phyloP scores from a whole-genome alignment of 2,113 vertebrate genomes.

The Ornithorhynchus anatinus region DNA sequence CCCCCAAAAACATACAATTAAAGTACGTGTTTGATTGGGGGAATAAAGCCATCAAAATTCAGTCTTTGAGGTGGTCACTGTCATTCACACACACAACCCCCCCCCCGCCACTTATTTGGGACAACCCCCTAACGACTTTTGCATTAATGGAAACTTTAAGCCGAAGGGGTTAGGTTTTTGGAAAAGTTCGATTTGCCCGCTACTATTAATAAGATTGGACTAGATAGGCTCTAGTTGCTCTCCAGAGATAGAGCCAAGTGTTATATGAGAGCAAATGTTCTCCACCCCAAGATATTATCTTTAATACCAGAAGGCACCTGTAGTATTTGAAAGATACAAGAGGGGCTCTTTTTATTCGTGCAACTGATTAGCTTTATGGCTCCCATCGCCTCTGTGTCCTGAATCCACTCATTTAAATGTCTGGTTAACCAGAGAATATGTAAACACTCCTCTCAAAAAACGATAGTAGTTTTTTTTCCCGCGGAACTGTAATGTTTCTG shows the following conservation, averaged over 20 bases:
- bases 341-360: slow-evolving; percentile 25
- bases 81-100: no score
- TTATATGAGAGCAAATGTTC: slow-evolving; percentile 36
- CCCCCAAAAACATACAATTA: no score
- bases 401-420: not conserved
- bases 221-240: slow-evolving; percentile 38
- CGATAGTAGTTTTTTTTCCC: slow-evolving; percentile 8
- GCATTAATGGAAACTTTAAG: not conserved
- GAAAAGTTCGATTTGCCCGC: slow-evolving; percentile 17
- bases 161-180: slow-evolving; percentile 5
- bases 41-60: no score
- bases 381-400: slow-evolving; percentile 10
- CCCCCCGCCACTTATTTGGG: no score
- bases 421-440: slow-evolving; percentile 11
- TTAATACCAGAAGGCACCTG: not conserved
- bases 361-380: slow-evolving; percentile 5
- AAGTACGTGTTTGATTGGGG: no score
- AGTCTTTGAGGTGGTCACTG: no score
- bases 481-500: not conserved
- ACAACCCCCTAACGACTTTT: no score
- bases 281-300: slow-evolving; percentile 18
- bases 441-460: slow-evolving; percentile 9
- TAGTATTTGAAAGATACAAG: slow-evolving; percentile 26
- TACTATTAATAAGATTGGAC: slow-evolving; percentile 6
- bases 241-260: slow-evolving; percentile 2